phyloP scores from a whole-genome alignment of 2,113 vertebrate species.

The Rallus limicola region DNA sequence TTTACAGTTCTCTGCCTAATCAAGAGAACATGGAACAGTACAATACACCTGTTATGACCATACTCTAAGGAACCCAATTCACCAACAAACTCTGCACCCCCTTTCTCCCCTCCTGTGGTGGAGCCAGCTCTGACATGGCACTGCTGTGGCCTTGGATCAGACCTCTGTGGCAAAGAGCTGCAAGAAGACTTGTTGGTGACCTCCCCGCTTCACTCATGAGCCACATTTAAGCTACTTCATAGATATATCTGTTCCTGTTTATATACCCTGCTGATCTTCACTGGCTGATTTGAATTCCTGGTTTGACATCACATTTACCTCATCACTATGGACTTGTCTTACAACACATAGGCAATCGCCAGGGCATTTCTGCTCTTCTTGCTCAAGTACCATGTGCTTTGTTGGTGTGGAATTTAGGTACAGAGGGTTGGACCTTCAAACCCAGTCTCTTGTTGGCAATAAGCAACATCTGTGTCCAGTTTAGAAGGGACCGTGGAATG shows the following conservation, averaged over 20 bases:
- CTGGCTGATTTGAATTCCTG: background rate
- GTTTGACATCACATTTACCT: background rate
- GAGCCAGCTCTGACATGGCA: background rate
- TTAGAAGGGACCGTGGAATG: background rate
- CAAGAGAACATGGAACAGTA: background rate
- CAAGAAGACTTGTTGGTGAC: background rate
- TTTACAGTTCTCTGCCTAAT: background rate
- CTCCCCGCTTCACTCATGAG: background rate
- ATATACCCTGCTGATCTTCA: background rate
- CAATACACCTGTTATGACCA: background rate
- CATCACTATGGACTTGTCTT: background rate
- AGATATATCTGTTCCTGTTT: background rate
- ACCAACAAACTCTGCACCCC: background rate
- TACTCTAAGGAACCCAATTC: background rate
- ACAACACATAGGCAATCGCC: background rate
- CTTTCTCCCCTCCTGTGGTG: too few species aligned
- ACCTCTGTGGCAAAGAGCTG: background rate
- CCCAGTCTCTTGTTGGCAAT: rapidly evolving
- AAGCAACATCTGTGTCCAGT: background rate
- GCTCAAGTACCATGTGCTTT: background rate
- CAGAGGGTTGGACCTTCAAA: background rate
- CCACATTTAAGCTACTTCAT: background rate
- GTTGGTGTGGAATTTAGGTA: background rate
- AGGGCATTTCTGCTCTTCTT: background rate
- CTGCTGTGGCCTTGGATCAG: background rate